phyloP scores from a whole-genome alignment of 2,888 invertebrate species.

The Nasonovia ribisnigri region DNA sequence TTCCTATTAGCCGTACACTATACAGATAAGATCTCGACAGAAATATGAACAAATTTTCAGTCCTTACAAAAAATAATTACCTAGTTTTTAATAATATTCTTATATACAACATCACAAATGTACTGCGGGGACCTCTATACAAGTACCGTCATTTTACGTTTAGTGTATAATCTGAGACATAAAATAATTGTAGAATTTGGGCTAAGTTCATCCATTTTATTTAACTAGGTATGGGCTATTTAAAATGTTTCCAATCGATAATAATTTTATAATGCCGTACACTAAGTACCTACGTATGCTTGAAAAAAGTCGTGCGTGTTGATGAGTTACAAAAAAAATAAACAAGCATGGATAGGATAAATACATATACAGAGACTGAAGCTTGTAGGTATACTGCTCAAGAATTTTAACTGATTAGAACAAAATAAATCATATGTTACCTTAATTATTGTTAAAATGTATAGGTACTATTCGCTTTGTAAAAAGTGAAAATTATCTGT shows the following conservation, averaged over 20 bases:
- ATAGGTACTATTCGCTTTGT: neutral
- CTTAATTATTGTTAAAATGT: neutral
- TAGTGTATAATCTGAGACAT: neutral
- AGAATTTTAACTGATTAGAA: neutral
- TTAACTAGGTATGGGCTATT: neutral
- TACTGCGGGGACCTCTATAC: neutral
- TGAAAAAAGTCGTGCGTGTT: neutral
- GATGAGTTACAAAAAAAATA: neutral
- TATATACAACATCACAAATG: neutral
- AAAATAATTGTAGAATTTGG: neutral
- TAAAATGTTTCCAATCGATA: neutral
- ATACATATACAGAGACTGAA: neutral
- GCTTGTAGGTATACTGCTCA: neutral
- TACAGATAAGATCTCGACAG: neutral
- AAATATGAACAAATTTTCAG: neutral
- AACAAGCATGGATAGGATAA: neutral
- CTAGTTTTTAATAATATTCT: neutral
- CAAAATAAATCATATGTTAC: neutral
- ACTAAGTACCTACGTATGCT: neutral
- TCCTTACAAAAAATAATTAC: neutral
- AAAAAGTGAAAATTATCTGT: constrained; percentile 54
- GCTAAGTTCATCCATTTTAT: neutral
- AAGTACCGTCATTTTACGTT: neutral
- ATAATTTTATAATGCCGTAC: neutral
- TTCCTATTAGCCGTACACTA: neutral